phyloP scores from a whole-genome alignment of 2,797 vertebrate genomes.

The Pseudochirops cupreus region DNA sequence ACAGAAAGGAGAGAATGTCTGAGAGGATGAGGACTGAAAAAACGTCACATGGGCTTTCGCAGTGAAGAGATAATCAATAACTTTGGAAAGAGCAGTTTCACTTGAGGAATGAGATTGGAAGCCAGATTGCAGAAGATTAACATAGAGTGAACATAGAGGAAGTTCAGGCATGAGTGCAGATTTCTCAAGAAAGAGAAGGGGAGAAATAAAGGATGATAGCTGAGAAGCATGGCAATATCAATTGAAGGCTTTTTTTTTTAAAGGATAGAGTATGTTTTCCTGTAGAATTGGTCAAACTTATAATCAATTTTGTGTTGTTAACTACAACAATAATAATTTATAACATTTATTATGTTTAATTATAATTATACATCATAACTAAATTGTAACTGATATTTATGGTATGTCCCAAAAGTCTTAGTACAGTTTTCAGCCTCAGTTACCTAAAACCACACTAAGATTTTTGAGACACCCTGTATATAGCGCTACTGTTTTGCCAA shows the following conservation, averaged over 20 bases:
- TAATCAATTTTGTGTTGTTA: neutral
- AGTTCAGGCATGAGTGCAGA: neutral
- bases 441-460: neutral
- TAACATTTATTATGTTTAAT: too few relatives aligned
- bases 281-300: neutral
- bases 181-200: neutral
- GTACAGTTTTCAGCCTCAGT: neutral
- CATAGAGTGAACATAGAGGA: neutral
- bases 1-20: neutral
- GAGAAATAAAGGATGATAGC: neutral
- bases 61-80: neutral
- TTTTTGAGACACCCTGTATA: neutral
- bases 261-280: neutral
- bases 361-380: neutral
- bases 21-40: neutral
- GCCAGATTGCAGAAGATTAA: neutral
- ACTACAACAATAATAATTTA: neutral
- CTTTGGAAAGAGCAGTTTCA: neutral
- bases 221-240: neutral
- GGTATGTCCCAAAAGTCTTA: neutral
- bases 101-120: neutral
- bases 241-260: neutral
- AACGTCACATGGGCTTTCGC: too few relatives aligned
- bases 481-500: neutral
- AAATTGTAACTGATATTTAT: neutral